These are phyloP conservation scores for Mechanitis messenoides DNA, from an alignment of 2,888 invertebrate genomes.

Conservation along the genomic window DNA sequence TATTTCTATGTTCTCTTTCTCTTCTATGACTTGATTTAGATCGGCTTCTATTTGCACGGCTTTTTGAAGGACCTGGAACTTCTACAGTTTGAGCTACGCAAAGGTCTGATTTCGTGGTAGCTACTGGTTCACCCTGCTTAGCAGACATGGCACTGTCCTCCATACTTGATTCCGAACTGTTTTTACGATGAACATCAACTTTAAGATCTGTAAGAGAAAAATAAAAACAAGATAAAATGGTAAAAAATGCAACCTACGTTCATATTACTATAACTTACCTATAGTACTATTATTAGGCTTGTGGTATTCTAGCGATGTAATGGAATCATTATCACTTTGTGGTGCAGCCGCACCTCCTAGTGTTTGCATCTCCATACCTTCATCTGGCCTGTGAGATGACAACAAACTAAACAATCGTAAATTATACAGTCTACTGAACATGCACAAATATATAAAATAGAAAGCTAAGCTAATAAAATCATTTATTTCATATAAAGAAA, in stretches of 20 bases:
- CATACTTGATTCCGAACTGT: constrained; percentile 91
- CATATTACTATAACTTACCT: constrained; percentile 56
- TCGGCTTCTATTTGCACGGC: constrained; percentile 53
- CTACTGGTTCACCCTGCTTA: constrained; percentile 56
- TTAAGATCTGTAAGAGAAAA: constrained; percentile 82
- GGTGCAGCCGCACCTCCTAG: constrained; percentile 68
- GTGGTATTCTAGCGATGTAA: constrained; percentile 79
- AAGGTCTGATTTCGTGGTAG: constrained; percentile 59
- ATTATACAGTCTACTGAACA: constrained; percentile 22
- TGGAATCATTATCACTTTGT: constrained; percentile 79
- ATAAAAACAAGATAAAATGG: background rate
- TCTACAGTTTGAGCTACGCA: constrained; percentile 54
- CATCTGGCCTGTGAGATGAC: constrained; percentile 77
- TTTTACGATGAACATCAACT: constrained; percentile 94
- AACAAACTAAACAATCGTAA: constrained; percentile 34
- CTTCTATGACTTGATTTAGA: constrained; percentile 55
- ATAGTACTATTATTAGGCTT: constrained; percentile 81
- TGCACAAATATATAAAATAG: constrained; percentile 33
- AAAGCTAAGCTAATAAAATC: constrained; percentile 5
- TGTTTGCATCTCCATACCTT: constrained; percentile 90
- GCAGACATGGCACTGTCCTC: constrained; percentile 77
- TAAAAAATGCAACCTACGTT: background rate
- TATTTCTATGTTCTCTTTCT: constrained; percentile 53
- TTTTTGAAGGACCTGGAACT: constrained; percentile 50
- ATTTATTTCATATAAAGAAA: background rate